Evolutionary conservation across 1,140 invertebrate species (phyloP), one percentile per base, ranked within the genome.

Genomic region (Acromyrmex charruanus): DNA sequence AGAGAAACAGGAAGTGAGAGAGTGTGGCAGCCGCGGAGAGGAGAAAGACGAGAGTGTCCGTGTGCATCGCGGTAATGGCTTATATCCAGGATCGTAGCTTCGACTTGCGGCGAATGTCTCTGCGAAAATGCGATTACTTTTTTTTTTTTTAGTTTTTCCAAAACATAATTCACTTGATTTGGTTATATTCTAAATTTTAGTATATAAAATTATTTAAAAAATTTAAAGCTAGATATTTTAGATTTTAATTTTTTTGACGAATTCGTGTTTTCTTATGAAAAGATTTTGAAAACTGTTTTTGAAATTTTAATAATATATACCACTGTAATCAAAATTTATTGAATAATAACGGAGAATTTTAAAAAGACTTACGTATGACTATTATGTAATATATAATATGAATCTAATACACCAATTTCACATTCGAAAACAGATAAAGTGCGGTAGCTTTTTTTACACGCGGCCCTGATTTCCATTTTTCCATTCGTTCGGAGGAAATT

Each of bases 51-150:
- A 86, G 59, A 91, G 81, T 91, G 93, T 92, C 89, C 80, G 69
- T 89, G 88, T 91, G 92, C 91, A 92, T 91, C 92, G 87, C 87
- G 91, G 94, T 95, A 95, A 95, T 95, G 93, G 94, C 92, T 94
- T 94, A 94, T 92, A 92, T 90, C 82, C 93, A 93, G 93, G 90
- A 91, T 91, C 93, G 92, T 90, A 93, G 79, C 85, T 25, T 25
- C 25, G 71, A 84, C 91, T 75, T 53, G 53, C 68, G 66, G 21
- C 59, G 16, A 81, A 74, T 55, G 35, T 80, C 9, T 55, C 25
- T 18, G 79, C 6, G 12, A 49, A 28, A 9, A n/a, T 16, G 25
- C 18, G 12, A 49, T n/a, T n/a, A 12, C 12, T n/a, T 12, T 31
- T 14, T 44, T 31, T 49, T 31, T 49, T n/a, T 12, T 31, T 63